Percentiles rank a stretch among this genome's conserved stretches.
Evolutionary conservation across 2,113 vertebrate species (phyloP).

Genomic region (Dascyllus trimaculatus): DNA sequence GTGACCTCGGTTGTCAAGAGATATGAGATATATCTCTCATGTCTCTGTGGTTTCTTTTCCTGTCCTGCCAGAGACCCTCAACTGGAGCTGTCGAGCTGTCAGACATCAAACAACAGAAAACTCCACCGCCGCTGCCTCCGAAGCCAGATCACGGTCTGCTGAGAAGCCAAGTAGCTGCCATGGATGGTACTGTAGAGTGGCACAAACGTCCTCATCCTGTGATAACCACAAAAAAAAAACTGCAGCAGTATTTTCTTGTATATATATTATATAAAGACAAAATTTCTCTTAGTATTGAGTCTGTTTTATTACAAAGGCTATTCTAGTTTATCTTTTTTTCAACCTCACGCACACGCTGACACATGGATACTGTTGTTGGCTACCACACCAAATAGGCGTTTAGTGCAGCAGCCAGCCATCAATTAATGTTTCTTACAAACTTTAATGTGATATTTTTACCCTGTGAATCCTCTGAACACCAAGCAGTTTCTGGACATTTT

Average conservation of each 20-base stretch:
- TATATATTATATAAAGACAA: background rate
- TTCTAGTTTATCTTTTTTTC: too few species aligned
- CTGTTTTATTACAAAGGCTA: too few species aligned
- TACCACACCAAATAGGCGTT: too few species aligned
- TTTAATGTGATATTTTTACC: too few species aligned
- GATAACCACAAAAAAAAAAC: conserved; percentile 17
- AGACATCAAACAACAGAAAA: conserved; percentile 86
- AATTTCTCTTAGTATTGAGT: too few species aligned
- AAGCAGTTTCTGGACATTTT: too few species aligned
- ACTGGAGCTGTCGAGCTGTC: conserved; percentile 88
- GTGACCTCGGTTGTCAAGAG: conserved; percentile 19
- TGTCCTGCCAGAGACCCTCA: conserved; percentile 78
- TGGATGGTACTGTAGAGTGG: conserved; percentile 85
- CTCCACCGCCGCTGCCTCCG: conserved; percentile 89
- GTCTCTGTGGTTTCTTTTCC: conserved; percentile 22
- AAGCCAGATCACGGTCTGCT: conserved; percentile 90
- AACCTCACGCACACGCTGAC: too few species aligned
- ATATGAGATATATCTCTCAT: conserved; percentile 21
- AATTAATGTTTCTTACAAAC: too few species aligned
- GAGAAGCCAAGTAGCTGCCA: conserved; percentile 85
- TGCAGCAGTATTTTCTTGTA: background rate
- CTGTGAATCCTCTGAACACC: too few species aligned
- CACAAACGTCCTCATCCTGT: background rate
- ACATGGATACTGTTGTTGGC: too few species aligned
- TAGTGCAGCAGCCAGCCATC: too few species aligned